Conservation (phyloP, 2,113 vertebrate species). For the Rhizomys pruinosus region DNA sequence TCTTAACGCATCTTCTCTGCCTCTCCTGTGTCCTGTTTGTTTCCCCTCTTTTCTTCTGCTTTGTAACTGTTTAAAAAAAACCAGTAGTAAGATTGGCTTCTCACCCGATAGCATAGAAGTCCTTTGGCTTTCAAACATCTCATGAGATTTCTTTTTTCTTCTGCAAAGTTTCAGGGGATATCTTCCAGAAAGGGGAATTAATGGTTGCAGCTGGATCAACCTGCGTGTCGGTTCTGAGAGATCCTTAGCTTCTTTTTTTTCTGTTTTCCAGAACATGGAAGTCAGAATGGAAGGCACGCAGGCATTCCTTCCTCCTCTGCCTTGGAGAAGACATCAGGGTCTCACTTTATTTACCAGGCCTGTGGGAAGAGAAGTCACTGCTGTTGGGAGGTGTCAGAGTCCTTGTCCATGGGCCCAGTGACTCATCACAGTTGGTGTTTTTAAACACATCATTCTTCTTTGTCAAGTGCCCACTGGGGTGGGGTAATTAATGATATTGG, state of each 20-base stretch:
- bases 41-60: not conserved
- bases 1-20: constrained; percentile 17
- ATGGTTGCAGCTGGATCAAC: constrained; percentile 60
- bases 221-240: not conserved
- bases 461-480: constrained; percentile 62
- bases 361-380: not conserved
- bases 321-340: not conserved
- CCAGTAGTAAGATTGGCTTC: constrained; percentile 25
- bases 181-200: constrained; percentile 61
- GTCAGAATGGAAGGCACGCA: not conserved
- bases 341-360: not conserved
- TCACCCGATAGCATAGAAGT: not conserved
- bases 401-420: constrained; percentile 49
- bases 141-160: constrained; percentile 7
- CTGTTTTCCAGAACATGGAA: not conserved
- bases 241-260: not conserved
- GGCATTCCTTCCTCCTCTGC: not conserved
- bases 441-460: constrained; percentile 61
- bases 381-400: not conserved
- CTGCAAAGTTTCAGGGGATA: constrained; percentile 40
- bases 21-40: not conserved
- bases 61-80: not conserved
- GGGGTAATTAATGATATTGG: constrained; percentile 70
- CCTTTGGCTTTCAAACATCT: constrained; percentile 62
- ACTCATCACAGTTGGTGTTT: constrained; percentile 67